These are phyloP conservation scores for Zaprionus lachaisei DNA, from an alignment of 1,140 invertebrate genomes.

Conservation along the genomic window DNA sequence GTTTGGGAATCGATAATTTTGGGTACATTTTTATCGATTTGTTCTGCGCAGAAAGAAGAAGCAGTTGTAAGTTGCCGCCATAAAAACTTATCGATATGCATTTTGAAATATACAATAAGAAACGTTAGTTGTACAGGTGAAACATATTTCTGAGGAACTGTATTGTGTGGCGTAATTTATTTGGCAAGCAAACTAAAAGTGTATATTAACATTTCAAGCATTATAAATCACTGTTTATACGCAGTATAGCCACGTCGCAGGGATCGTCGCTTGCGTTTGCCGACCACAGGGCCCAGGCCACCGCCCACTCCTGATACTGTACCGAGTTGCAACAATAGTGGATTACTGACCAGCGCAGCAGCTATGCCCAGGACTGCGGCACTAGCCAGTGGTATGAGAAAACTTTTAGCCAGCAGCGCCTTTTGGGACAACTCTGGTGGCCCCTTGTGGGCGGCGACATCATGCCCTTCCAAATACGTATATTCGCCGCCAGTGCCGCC, in stretches of 20 bases:
- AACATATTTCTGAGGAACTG: not conserved
- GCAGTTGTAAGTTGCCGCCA: slow-evolving; percentile 1
- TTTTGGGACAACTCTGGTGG: slow-evolving; percentile 63
- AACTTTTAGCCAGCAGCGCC: slow-evolving; percentile 85
- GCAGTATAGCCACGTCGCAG: slow-evolving; percentile 19
- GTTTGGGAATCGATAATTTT: slow-evolving; percentile 17
- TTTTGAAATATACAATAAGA: not conserved
- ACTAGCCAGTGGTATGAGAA: slow-evolving; percentile 90
- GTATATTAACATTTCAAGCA: not conserved
- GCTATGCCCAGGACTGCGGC: slow-evolving; percentile 91
- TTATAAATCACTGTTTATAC: slow-evolving; percentile 17
- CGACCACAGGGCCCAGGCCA: slow-evolving; percentile 81
- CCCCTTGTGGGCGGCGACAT: slow-evolving; percentile 69
- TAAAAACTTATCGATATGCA: not conserved
- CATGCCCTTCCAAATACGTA: slow-evolving; percentile 63
- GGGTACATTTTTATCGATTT: slow-evolving; percentile 6
- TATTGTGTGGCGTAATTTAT: slow-evolving; percentile 9
- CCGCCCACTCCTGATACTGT: slow-evolving; percentile 87
- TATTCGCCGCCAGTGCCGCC: slow-evolving; percentile 63
- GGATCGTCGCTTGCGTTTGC: slow-evolving; percentile 81
- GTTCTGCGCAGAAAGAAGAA: slow-evolving; percentile 25
- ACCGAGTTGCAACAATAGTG: slow-evolving; percentile 90
- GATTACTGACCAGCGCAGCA: slow-evolving; percentile 90
- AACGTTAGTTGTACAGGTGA: not conserved
- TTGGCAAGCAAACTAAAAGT: slow-evolving; percentile 16